Base-by-base conservation (phyloP, 1,140 invertebrate genomes). In the Neodiprion pinetum region DNA sequence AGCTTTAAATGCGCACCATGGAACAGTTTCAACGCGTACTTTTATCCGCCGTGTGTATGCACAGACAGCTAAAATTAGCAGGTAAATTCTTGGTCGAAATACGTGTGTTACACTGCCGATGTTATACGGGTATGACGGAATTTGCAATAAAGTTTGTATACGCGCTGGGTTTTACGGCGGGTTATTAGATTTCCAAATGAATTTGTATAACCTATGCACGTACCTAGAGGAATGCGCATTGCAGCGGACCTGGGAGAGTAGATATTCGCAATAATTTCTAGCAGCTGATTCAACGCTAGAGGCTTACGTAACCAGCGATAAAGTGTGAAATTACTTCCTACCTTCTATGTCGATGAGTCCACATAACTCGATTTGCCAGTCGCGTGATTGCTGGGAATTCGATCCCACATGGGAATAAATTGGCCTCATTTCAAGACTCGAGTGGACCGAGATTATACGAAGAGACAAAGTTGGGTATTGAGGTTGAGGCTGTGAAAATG, bases 191-290 rank as follows among this genome's bases (percentile, higher is more conserved):
- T 61, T 12, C 7, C 9, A 12, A 17, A 61, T 17, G 53, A 14
- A 61, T 61, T 5, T 17, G 53, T 61, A 40, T 40, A 40, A 40
- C 28, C 28, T 40, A 40, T 21, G 17, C 28, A 40, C 28, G 28
- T 40, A 40, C 28, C 28, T 40, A 40, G 28, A 61, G 53, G 53
- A 61, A 61, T 61, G 4, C 9, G 11, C 21, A 47, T 11, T n/a
- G 23, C 10, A 69, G 11, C 68, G 21, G 11, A 69, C 12, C 11
- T 69, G 68, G 68, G 47, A 14, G 23, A 12, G 21, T 7, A 70
- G 66, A 66, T 73, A 75, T 75, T 75, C 71, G 74, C 28, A 48
- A 77, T 74, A 48, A 75, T 77, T 77, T 70, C 73, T 75, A 71
- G 73, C 67, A 71, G 66, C 67, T 49, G 71, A 77, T 77, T 77